Evolutionary conservation across 2,888 invertebrate species (phyloP).

Genomic region (Octodonta nipae): DNA sequence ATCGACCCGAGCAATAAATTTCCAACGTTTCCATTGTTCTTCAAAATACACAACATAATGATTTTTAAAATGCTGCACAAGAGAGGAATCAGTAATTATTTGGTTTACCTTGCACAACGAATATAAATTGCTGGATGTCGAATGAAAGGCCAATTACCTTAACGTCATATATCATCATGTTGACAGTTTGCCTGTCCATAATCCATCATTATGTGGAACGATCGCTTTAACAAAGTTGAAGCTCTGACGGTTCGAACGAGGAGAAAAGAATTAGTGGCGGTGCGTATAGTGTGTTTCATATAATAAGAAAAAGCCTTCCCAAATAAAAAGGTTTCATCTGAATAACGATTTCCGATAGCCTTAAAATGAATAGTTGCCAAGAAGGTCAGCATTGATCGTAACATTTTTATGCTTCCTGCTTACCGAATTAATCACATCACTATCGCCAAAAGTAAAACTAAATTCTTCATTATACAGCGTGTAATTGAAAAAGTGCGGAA

Average conservation of each 20-base stretch:
- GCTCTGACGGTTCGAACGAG: slow-evolving; percentile 1
- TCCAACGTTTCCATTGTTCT: slow-evolving; percentile 10
- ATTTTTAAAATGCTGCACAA: slow-evolving; percentile 13
- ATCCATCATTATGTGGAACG: slow-evolving; percentile 14
- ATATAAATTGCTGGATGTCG: slow-evolving; percentile 16
- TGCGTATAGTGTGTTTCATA: too few relatives aligned
- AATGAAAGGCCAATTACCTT: slow-evolving; percentile 17
- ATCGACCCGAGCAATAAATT: slow-evolving; percentile 2
- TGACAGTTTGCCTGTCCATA: slow-evolving; percentile 15
- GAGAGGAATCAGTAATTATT: slow-evolving; percentile 13
- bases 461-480: too few relatives aligned
- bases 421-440: too few relatives aligned
- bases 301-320: too few relatives aligned
- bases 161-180: slow-evolving; percentile 14
- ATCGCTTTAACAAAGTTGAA: slow-evolving; percentile 9
- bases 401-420: too few relatives aligned
- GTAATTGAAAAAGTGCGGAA: too few relatives aligned
- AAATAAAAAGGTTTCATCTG: too few relatives aligned
- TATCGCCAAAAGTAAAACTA: too few relatives aligned
- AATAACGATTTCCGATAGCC: too few relatives aligned
- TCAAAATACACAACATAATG: slow-evolving; percentile 11
- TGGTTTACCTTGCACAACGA: slow-evolving; percentile 13
- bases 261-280: too few relatives aligned
- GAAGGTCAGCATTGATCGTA: too few relatives aligned
- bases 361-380: too few relatives aligned